phyloP scores from a whole-genome alignment of 2,888 invertebrate species.

The Masnerella sp. region DNA sequence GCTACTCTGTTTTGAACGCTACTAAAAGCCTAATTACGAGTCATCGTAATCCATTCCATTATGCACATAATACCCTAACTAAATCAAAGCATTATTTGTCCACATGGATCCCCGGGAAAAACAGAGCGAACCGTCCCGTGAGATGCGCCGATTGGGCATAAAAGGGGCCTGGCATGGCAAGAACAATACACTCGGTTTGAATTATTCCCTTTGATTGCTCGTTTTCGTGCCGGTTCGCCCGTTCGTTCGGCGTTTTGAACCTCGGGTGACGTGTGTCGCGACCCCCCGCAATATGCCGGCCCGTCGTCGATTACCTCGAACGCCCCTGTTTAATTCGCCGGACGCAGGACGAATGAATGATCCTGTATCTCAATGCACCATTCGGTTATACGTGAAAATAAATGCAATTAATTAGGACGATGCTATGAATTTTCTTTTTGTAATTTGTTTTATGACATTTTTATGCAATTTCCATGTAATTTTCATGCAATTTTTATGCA shows the following conservation, averaged over 20 bases:
- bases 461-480: too few relatives aligned
- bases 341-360: slow-evolving; percentile 53
- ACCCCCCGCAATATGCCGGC: slow-evolving; percentile 39
- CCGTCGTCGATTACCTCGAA: slow-evolving; percentile 61
- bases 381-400: slow-evolving; percentile 69
- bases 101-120: slow-evolving; percentile 15
- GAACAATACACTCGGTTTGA: slow-evolving; percentile 76
- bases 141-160: slow-evolving; percentile 49
- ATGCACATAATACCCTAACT: slow-evolving; percentile 34
- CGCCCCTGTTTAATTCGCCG: slow-evolving; percentile 52
- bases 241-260: slow-evolving; percentile 61
- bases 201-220: slow-evolving; percentile 78
- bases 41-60: slow-evolving; percentile 29
- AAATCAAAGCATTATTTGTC: slow-evolving; percentile 48
- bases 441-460: neutral
- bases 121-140: slow-evolving; percentile 56
- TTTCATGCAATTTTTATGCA: too few relatives aligned
- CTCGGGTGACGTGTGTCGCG: slow-evolving; percentile 47
- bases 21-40: slow-evolving; percentile 20
- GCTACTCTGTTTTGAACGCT: slow-evolving; percentile 12
- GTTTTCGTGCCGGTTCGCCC: slow-evolving; percentile 73
- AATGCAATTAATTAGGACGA: slow-evolving; percentile 33
- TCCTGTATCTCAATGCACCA: slow-evolving; percentile 66
- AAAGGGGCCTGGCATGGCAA: slow-evolving; percentile 51
- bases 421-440: too few relatives aligned